Conservation (phyloP, 2,888 invertebrate genomes). For the Heteromyza rotundicornis region DNA sequence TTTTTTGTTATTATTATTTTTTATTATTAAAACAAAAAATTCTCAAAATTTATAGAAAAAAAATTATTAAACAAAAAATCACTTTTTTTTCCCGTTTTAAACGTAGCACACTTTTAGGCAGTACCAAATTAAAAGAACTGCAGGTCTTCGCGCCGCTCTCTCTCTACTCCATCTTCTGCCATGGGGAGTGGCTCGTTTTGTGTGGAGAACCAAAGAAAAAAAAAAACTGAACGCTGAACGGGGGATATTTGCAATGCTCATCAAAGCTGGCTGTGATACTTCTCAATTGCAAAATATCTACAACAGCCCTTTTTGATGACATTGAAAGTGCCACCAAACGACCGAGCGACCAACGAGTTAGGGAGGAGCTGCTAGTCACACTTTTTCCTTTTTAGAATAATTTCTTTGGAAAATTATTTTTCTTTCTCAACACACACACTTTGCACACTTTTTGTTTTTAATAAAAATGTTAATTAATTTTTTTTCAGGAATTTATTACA, state of each 20-base stretch:
- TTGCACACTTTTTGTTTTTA: not conserved
- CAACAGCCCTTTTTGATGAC: conserved; percentile 63
- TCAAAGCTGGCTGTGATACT: conserved; percentile 64
- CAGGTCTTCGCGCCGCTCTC: too few species aligned
- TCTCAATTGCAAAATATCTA: conserved; percentile 55
- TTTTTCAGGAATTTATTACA: too few species aligned
- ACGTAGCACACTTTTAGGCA: too few species aligned
- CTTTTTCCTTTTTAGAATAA: not conserved
- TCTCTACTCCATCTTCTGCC: too few species aligned
- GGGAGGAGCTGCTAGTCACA: not conserved
- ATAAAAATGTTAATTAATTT: too few species aligned
- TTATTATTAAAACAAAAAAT: not conserved
- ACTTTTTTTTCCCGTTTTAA: too few species aligned
- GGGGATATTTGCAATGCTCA: conserved; percentile 59
- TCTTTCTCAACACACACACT: not conserved
- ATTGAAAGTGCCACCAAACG: conserved; percentile 45
- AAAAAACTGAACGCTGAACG: too few species aligned
- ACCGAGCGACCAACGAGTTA: not conserved
- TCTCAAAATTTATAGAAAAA: not conserved
- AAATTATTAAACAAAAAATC: too few species aligned
- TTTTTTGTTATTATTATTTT: not conserved
- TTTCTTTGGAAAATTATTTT: not conserved
- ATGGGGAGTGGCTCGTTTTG: too few species aligned
- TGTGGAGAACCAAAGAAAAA: too few species aligned
- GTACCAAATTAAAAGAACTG: too few species aligned